Percentiles rank a stretch among this genome's conserved stretches.
These are phyloP conservation scores for Centropus unirufus DNA, from an alignment of 2,113 vertebrate species.

Conservation along the genomic window DNA sequence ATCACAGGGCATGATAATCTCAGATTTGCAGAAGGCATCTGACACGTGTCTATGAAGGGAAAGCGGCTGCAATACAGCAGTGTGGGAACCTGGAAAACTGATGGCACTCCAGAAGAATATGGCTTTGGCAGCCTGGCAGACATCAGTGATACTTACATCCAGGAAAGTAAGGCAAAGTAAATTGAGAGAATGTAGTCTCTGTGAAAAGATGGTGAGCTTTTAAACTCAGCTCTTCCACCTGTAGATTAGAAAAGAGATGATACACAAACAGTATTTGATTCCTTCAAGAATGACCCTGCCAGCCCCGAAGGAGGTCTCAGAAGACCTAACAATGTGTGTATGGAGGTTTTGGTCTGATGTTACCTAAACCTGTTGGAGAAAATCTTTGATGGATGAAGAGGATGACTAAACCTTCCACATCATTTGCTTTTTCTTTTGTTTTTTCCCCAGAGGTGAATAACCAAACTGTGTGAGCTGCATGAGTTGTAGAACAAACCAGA, in stretches of 20 bases:
- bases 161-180: not conserved
- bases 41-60: not conserved
- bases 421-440: not conserved
- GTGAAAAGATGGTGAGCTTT: not conserved
- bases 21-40: not conserved
- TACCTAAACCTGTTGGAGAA: not conserved
- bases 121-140: not conserved
- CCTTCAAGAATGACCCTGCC: not conserved
- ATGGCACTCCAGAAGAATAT: not conserved
- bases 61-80: too few relatives aligned
- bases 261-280: not conserved
- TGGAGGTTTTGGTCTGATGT: not conserved
- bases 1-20: not conserved
- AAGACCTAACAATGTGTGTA: fast-evolving
- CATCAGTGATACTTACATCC: not conserved
- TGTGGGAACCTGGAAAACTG: not conserved
- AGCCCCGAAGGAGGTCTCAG: not conserved
- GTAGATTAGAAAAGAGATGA: not conserved
- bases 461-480: not conserved
- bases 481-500: too few relatives aligned
- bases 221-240: not conserved
- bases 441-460: not conserved
- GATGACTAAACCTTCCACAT: not conserved
- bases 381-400: not conserved
- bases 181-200: not conserved